A percentile compares a stretch with the other conserved stretches of the same genome.
These are phyloP conservation scores for Carassius carassius DNA, from an alignment of 2,113 vertebrate species.

Conservation along the genomic window DNA sequence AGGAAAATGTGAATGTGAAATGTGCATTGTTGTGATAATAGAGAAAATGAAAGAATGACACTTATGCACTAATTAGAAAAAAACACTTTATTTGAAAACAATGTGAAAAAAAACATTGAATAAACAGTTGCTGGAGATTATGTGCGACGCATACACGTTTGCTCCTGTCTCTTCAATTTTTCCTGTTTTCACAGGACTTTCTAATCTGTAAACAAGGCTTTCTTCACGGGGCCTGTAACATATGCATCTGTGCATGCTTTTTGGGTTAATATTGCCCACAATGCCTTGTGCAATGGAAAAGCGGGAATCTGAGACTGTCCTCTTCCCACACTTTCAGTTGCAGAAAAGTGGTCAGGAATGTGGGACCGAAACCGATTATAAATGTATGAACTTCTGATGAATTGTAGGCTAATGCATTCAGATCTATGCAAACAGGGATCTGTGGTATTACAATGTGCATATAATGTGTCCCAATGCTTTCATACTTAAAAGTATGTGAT, in stretches of 20 bases:
- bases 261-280: slow-evolving; percentile 1
- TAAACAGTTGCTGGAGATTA: no score
- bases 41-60: no score
- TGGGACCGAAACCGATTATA: not conserved
- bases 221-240: no score
- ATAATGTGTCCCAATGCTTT: not conserved
- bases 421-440: not conserved
- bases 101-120: no score
- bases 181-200: no score
- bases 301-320: not conserved
- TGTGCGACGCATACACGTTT: no score
- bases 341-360: slow-evolving; percentile 21
- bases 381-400: not conserved
- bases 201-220: no score
- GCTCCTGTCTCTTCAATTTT: no score
- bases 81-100: no score
- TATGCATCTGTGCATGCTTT: slow-evolving; percentile 8
- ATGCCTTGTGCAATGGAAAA: slow-evolving; percentile 19
- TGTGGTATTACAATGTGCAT: not conserved
- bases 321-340: slow-evolving; percentile 4
- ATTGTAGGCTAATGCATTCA: not conserved
- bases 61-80: no score
- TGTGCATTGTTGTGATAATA: no score
- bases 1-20: no score
- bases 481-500: not conserved